Percentiles rank a stretch among this genome's conserved stretches.
phyloP scores from a whole-genome alignment of 2,888 invertebrate genomes.

The Habroteleia sp. region DNA sequence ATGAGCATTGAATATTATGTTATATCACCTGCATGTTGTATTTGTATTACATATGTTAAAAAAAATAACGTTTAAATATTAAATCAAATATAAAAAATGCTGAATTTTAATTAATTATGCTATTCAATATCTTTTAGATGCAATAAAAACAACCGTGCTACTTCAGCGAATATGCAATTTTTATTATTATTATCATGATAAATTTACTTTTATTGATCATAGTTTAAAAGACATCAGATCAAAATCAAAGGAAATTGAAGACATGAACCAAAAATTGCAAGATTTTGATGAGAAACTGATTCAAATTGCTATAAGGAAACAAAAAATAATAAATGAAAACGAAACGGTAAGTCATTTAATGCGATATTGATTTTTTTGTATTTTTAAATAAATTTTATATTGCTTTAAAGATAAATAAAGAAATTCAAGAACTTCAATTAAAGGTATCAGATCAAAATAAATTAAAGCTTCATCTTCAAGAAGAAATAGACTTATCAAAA shows the following conservation, averaged over 20 bases:
- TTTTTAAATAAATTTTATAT: too few relatives aligned
- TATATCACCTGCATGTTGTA: too few relatives aligned
- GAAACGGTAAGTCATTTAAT: constrained; percentile 3
- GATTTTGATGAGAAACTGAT: constrained; percentile 6
- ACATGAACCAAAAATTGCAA: constrained; percentile 1
- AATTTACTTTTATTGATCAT: constrained; percentile 8
- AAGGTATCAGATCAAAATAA: background rate
- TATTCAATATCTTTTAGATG: background rate
- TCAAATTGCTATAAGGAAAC: constrained; percentile 2
- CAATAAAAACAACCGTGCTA: background rate
- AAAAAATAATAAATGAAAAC: constrained; percentile 3
- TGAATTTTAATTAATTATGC: too few relatives aligned
- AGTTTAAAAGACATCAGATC: constrained; percentile 13
- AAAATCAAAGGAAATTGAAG: constrained; percentile 1
- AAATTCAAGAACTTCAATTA: constrained; percentile 1
- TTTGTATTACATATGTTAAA: too few relatives aligned
- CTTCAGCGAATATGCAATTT: constrained; percentile 20
- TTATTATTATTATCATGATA: constrained; percentile 29
- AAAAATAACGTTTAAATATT: too few relatives aligned
- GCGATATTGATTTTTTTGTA: too few relatives aligned
- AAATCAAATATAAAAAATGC: too few relatives aligned
- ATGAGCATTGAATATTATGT: too few relatives aligned
- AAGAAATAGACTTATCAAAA: constrained; percentile 8
- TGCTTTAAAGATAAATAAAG: background rate
- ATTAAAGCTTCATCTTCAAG: background rate